phyloP scores from a whole-genome alignment of 2,797 vertebrate genomes.

The Poecile montanus region DNA sequence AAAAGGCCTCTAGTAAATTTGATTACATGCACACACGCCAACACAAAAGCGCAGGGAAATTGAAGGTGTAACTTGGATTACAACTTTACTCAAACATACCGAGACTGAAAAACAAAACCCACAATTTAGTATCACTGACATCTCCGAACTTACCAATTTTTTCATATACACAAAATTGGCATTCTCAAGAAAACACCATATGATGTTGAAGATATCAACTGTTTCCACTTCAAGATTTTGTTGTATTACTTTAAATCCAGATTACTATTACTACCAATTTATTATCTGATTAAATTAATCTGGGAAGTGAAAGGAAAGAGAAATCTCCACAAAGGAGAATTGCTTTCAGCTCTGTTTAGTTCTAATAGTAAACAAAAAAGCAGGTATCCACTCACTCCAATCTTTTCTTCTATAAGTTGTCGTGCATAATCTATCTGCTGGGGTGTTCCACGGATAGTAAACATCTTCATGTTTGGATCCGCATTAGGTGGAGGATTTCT shows the following conservation, averaged over 20 bases:
- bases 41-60: background rate
- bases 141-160: background rate
- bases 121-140: background rate
- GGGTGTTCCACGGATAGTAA: conserved; percentile 94
- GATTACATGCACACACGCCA: background rate
- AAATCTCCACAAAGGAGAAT: background rate
- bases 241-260: background rate
- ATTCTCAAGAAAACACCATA: background rate
- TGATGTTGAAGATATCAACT: background rate
- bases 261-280: background rate
- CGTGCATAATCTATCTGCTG: conserved; percentile 98
- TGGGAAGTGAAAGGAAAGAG: background rate
- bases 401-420: conserved; percentile 98
- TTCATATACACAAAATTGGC: fast-evolving
- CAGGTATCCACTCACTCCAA: conserved; percentile 84
- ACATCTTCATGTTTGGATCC: conserved; percentile 98
- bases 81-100: background rate
- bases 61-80: background rate
- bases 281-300: background rate
- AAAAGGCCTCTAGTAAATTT: background rate
- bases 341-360: background rate
- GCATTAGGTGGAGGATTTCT: conserved; percentile 97
- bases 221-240: background rate
- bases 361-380: background rate
- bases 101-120: background rate